Conservation (phyloP, 2,113 vertebrate species). For the Leucoraja erinaceus region DNA sequence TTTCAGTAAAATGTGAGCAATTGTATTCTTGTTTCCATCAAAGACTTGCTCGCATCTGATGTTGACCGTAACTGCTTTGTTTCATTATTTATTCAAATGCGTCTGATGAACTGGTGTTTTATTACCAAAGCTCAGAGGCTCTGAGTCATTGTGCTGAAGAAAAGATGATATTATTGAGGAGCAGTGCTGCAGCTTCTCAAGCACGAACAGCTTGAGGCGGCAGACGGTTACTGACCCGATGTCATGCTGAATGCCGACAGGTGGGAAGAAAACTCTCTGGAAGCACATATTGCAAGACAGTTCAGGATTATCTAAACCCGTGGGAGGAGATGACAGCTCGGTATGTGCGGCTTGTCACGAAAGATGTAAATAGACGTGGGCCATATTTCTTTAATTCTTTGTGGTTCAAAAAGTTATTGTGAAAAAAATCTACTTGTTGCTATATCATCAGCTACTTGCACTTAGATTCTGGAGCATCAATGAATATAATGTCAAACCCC, state of each 20-base stretch:
- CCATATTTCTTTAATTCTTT: slow-evolving; percentile 4
- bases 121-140: not conserved
- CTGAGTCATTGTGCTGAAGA: not conserved
- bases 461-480: not conserved
- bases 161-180: not conserved
- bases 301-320: not conserved
- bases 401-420: not conserved
- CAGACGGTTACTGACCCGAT: not conserved
- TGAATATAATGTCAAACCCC: too few species aligned
- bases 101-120: not conserved
- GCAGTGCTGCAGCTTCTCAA: not conserved
- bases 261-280: not conserved
- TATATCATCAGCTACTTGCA: not conserved
- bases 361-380: not conserved
- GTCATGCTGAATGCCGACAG: not conserved
- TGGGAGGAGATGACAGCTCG: not conserved
- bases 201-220: not conserved
- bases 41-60: not conserved
- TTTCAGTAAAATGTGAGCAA: not conserved
- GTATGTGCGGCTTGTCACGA: not conserved
- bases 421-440: not conserved
- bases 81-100: not conserved
- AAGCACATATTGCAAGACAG: not conserved
- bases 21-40: not conserved
- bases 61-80: not conserved